These are phyloP conservation scores for Hyles euphorbiae DNA, from an alignment of 1,140 invertebrate species.

Conservation along the genomic window DNA sequence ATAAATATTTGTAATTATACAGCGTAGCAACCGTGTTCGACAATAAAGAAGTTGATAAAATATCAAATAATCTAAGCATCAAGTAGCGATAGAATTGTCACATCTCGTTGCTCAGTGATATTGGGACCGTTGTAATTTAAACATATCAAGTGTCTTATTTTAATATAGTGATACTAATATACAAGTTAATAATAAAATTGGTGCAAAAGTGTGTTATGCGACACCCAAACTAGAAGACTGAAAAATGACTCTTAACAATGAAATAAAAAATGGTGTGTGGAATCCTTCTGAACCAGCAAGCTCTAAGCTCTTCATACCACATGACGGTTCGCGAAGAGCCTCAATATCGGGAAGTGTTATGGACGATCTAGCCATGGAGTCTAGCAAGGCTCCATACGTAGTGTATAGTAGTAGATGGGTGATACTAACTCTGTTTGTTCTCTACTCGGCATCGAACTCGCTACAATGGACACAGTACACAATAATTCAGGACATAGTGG, in stretches of 20 bases:
- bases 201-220: not conserved
- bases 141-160: too few relatives aligned
- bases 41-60: too few relatives aligned
- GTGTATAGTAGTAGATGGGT: conserved; percentile 88
- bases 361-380: conserved; percentile 34
- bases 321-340: conserved; percentile 21
- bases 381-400: conserved; percentile 23
- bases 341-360: conserved; percentile 47
- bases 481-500: conserved; percentile 87
- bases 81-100: too few relatives aligned
- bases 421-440: conserved; percentile 89
- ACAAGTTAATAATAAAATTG: not conserved
- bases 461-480: conserved; percentile 94
- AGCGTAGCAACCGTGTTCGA: too few relatives aligned
- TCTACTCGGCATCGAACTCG: conserved; percentile 92
- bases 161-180: too few relatives aligned
- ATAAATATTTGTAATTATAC: too few relatives aligned
- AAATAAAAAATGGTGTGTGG: conserved; percentile 17
- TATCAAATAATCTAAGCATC: too few relatives aligned
- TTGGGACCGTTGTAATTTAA: too few relatives aligned
- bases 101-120: too few relatives aligned
- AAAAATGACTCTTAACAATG: conserved; percentile 20
- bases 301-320: conserved; percentile 27
- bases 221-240: not conserved
- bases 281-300: conserved; percentile 26